Evolutionary conservation across 2,888 invertebrate genomes (phyloP).

Genomic region (Trachelus tabidus): DNA sequence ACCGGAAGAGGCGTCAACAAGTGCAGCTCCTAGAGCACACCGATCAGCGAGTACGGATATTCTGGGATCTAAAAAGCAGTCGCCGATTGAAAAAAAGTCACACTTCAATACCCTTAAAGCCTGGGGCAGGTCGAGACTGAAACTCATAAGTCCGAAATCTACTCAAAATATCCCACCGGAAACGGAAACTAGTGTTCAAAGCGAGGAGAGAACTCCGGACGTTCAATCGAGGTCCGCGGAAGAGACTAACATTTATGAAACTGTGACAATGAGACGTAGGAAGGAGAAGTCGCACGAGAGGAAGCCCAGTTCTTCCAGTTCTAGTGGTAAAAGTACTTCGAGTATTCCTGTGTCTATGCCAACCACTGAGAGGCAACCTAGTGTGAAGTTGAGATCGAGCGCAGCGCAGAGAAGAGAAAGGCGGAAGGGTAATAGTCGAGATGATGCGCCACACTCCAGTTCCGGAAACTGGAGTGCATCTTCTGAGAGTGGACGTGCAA

Average conservation of each 20-base stretch:
- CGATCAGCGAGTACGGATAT: slow-evolving; percentile 75
- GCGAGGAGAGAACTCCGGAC: slow-evolving; percentile 52
- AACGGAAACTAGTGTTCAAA: slow-evolving; percentile 70
- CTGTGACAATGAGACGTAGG: slow-evolving; percentile 74
- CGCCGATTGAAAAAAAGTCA: slow-evolving; percentile 74
- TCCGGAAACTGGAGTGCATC: slow-evolving; percentile 97
- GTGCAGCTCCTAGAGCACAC: slow-evolving; percentile 49
- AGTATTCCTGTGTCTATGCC: slow-evolving; percentile 56
- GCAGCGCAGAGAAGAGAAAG: slow-evolving; percentile 78
- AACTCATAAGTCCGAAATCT: slow-evolving; percentile 72
- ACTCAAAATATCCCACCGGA: slow-evolving; percentile 39
- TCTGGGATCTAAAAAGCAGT: slow-evolving; percentile 74
- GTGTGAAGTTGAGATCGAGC: slow-evolving; percentile 82
- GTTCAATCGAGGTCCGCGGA: slow-evolving; percentile 47
- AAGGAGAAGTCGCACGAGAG: slow-evolving; percentile 81
- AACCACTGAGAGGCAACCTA: slow-evolving; percentile 45
- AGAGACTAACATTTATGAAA: slow-evolving; percentile 76
- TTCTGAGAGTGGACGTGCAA: slow-evolving; percentile 87
- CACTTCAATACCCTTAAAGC: slow-evolving; percentile 86
- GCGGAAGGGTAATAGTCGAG: slow-evolving; percentile 72
- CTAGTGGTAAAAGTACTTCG: slow-evolving; percentile 58
- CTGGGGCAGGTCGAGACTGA: slow-evolving; percentile 85
- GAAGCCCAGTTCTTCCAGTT: slow-evolving; percentile 81
- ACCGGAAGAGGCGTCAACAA: slow-evolving; percentile 45
- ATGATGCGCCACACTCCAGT: slow-evolving; percentile 88